Evolutionary conservation across 1,140 invertebrate species (phyloP), one percentile per base, ranked within the genome.

Genomic region (Rhopalosiphum maidis): DNA sequence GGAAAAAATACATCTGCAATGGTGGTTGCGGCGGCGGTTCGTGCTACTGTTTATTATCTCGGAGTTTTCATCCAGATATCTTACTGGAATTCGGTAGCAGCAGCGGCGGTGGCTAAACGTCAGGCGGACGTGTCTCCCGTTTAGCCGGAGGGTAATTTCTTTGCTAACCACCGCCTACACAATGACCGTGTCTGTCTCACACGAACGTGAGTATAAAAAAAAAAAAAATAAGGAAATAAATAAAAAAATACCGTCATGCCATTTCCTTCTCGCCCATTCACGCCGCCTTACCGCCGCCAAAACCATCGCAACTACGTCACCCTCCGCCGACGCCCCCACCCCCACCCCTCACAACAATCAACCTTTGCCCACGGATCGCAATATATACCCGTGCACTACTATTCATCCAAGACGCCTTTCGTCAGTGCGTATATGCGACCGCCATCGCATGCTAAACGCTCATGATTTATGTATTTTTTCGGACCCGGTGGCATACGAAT

Each of bases 381-480:
- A 85, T 85, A 85, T 43, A 85, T 23, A 83, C 43, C 43, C 15
- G 30, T 1, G 86, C 15, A 85, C 37, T 43, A 85, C 37, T 43
- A 25, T 85, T 41, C 83, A 46, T 87, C 30, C 25, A 18, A 48
- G 43, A 87, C 83, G 41, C 83, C 83, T 85, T 85, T 85, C 83
- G 83, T 85, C 83, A 25, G 83, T 85, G 37, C 41, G 23, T 9
- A 21, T 41, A 43, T 7, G 23, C 41, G 6, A 41, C 82, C 83
- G 22, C 85, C 85, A 46, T n/a, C 43, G 85, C 41, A 25, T 87
- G 41, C 85, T 46, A 25, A 43, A 89, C 87, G n/a, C n/a, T n/a
- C 48, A 89, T 89, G 87, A 89, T 89, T 89, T 89, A 89, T 89
- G 87, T 89, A 89, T 54, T 11, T n/a, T 51, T 43, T 35, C 48